A percentile compares a stretch with the other conserved stretches of the same genome.
These are phyloP conservation scores for Penaeus indicus DNA, from an alignment of 1,140 invertebrate genomes.

Conservation along the genomic window DNA sequence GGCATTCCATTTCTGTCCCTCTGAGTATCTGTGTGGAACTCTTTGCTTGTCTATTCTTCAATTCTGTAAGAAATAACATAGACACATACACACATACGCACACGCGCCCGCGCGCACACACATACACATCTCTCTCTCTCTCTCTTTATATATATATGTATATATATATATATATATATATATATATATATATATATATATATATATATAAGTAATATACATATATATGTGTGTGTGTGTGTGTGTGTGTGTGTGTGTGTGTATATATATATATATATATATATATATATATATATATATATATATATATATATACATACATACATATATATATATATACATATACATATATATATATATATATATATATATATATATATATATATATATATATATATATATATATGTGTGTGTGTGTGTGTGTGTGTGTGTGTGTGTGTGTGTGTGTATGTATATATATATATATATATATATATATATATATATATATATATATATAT, in stretches of 20 bases:
- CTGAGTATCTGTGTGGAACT: too few species aligned
- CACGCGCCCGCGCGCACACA: too few species aligned
- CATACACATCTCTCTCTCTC: too few species aligned
- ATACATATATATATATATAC: slow-evolving; percentile 7
- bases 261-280: neutral
- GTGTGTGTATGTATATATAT: neutral
- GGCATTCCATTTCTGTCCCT: too few species aligned
- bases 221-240: too few species aligned
- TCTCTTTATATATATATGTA: too few species aligned
- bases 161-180: too few species aligned
- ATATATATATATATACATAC: slow-evolving; percentile 6
- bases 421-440: neutral
- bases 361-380: slow-evolving; percentile 1
- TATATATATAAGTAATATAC: too few species aligned
- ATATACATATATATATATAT: neutral
- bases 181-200: too few species aligned
- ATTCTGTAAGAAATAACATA: too few species aligned
- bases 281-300: slow-evolving; percentile 30
- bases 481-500: slow-evolving; percentile 10
- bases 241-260: neutral
- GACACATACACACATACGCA: too few species aligned
- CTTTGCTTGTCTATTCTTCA: too few species aligned
- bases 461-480: neutral
- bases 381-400: slow-evolving; percentile 26
- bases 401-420: neutral